Evolutionary conservation across 30 jellyfish, hydroid and myxozoan species (phyloP).

Genomic region (Aurelia coerulea): DNA sequence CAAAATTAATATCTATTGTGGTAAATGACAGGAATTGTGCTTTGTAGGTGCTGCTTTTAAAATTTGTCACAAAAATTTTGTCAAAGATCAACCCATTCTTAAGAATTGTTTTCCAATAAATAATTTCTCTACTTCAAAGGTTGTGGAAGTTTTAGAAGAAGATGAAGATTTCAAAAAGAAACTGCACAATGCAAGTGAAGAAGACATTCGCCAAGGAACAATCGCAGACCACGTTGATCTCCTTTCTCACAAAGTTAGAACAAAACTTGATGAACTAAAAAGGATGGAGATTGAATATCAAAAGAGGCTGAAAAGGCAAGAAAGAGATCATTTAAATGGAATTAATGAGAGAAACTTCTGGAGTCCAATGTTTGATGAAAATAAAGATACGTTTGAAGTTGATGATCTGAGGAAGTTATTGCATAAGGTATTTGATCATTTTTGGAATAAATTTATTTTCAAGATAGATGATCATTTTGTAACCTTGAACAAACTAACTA

Average conservation of each 20-base stretch:
- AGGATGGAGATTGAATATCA: slow-evolving; percentile 93
- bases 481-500: too few species aligned
- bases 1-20: too few species aligned
- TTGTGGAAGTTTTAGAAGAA: slow-evolving; percentile 85
- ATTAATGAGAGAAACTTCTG: slow-evolving; percentile 75
- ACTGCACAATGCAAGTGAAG: slow-evolving; percentile 89
- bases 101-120: too few species aligned
- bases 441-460: too few species aligned
- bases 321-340: slow-evolving; percentile 79
- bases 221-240: slow-evolving; percentile 80
- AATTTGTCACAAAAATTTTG: too few species aligned
- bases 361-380: slow-evolving; percentile 91
- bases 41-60: too few species aligned
- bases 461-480: too few species aligned
- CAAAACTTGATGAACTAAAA: slow-evolving; percentile 85
- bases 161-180: slow-evolving; percentile 80
- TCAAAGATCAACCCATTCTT: too few species aligned
- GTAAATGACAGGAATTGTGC: too few species aligned
- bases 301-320: slow-evolving; percentile 70
- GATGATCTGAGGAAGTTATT: slow-evolving; percentile 81
- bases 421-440: slow-evolving; percentile 61
- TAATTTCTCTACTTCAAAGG: slow-evolving; percentile 5
- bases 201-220: slow-evolving; percentile 79
- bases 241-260: slow-evolving; percentile 68
- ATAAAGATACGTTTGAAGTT: slow-evolving; percentile 69